Evolutionary conservation across 1,140 invertebrate species (phyloP).

Genomic region (Triops longicaudatus): DNA sequence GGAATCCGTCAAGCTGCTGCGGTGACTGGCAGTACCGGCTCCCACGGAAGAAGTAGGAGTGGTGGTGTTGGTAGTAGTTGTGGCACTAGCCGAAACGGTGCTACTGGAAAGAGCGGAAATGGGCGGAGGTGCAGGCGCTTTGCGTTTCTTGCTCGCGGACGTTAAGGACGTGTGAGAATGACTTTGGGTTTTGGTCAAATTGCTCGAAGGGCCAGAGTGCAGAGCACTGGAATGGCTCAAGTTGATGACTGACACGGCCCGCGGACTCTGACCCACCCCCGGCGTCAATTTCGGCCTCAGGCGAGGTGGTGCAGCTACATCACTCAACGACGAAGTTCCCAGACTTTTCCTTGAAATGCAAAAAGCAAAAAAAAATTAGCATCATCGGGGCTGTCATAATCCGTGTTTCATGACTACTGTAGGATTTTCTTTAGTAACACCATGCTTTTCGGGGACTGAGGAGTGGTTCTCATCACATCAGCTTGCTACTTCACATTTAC

Average conservation of each 20-base stretch:
- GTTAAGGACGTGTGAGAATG: slow-evolving; percentile 32
- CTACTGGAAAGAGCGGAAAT: slow-evolving; percentile 19
- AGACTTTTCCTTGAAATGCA: slow-evolving; percentile 37
- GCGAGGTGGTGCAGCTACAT: slow-evolving; percentile 34
- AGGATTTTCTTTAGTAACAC: too few relatives aligned
- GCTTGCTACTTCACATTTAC: too few relatives aligned
- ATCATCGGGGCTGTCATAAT: too few relatives aligned
- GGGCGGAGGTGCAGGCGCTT: slow-evolving; percentile 34
- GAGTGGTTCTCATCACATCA: too few relatives aligned
- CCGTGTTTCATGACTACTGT: too few relatives aligned
- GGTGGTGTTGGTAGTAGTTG: neutral
- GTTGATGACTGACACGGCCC: slow-evolving; percentile 25
- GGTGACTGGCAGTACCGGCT: slow-evolving; percentile 19
- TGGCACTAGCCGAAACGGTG: slow-evolving; percentile 19
- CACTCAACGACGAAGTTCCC: slow-evolving; percentile 36
- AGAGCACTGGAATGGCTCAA: slow-evolving; percentile 20
- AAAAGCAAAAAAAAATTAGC: slow-evolving; percentile 33
- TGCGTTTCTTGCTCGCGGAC: slow-evolving; percentile 32
- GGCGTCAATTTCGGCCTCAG: slow-evolving; percentile 34
- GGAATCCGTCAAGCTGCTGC: slow-evolving; percentile 4
- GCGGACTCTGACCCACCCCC: slow-evolving; percentile 30
- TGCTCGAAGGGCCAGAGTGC: slow-evolving; percentile 24
- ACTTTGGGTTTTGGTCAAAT: slow-evolving; percentile 30
- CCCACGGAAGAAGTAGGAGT: neutral
- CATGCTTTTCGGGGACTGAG: too few relatives aligned